Percentiles rank a stretch among this genome's conserved stretches.
phyloP scores from a whole-genome alignment of 2,888 invertebrate species.

The Norana najaformis region DNA sequence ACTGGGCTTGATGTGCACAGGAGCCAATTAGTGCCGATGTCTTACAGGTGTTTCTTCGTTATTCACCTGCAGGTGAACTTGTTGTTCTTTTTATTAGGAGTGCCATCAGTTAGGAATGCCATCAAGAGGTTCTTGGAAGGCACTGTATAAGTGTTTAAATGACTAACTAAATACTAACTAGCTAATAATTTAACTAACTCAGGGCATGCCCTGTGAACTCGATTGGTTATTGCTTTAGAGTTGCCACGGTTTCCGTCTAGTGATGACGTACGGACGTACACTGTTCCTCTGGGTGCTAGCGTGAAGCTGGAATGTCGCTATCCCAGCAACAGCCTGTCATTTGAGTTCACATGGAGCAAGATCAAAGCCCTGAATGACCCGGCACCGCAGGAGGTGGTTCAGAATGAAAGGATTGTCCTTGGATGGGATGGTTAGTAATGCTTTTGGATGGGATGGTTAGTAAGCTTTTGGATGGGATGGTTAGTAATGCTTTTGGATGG shows the following conservation, averaged over 20 bases:
- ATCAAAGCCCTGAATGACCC: constrained; percentile 28
- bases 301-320: not conserved
- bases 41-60: not conserved
- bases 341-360: constrained; percentile 29
- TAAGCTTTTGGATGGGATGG: too few relatives aligned
- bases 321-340: not conserved
- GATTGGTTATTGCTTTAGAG: not conserved
- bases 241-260: not conserved
- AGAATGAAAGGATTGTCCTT: constrained; percentile 29
- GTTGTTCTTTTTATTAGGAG: not conserved
- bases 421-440: constrained; percentile 28
- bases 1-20: too few relatives aligned
- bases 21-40: too few relatives aligned
- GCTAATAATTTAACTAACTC: not conserved
- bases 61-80: not conserved
- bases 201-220: not conserved
- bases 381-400: constrained; percentile 21
- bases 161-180: not conserved
- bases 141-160: not conserved
- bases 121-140: not conserved
- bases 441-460: not conserved
- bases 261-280: not conserved
- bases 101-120: not conserved
- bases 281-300: not conserved
- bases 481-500: constrained; percentile 25